phyloP scores from a whole-genome alignment of 2,113 vertebrate species.

The Triplophysa siluroides region DNA sequence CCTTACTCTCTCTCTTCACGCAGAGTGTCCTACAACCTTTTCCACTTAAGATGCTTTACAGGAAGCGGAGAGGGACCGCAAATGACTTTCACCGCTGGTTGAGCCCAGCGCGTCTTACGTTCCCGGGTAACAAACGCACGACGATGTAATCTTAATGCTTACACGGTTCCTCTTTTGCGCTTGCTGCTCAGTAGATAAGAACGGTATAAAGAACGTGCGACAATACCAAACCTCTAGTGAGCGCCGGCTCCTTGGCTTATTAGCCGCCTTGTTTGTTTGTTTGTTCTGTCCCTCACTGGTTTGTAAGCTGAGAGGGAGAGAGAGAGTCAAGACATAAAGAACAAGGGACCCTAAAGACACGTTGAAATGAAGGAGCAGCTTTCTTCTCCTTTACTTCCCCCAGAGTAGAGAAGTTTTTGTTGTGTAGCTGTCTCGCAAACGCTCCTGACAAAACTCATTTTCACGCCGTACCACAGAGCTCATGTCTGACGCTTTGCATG shows the following conservation, averaged over 20 bases:
- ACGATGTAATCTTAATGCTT: slow-evolving; percentile 79
- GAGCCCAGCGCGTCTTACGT: slow-evolving; percentile 71
- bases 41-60: slow-evolving; percentile 73
- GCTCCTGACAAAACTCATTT: slow-evolving; percentile 41
- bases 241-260: slow-evolving; percentile 62
- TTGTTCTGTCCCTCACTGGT: slow-evolving; percentile 62
- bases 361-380: slow-evolving; percentile 35
- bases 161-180: slow-evolving; percentile 71
- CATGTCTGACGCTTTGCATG: slow-evolving; percentile 63
- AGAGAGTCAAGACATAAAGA: slow-evolving; percentile 9
- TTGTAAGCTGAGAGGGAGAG: slow-evolving; percentile 53
- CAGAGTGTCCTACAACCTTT: slow-evolving; percentile 59
- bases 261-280: slow-evolving; percentile 66
- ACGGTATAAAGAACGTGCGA: slow-evolving; percentile 63
- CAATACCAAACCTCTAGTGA: slow-evolving; percentile 65
- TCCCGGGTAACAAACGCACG: slow-evolving; percentile 75
- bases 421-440: slow-evolving; percentile 28
- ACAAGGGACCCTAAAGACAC: slow-evolving; percentile 50
- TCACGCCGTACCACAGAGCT: slow-evolving; percentile 44
- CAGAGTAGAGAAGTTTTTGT: slow-evolving; percentile 20
- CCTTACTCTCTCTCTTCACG: slow-evolving; percentile 52
- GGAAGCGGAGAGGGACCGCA: slow-evolving; percentile 64
- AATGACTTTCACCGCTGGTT: slow-evolving; percentile 59
- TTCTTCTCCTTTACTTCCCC: slow-evolving; percentile 1
- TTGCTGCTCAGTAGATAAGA: slow-evolving; percentile 72